Base-by-base conservation (phyloP, 1,140 invertebrate genomes). In the Caerostris darwini region DNA sequence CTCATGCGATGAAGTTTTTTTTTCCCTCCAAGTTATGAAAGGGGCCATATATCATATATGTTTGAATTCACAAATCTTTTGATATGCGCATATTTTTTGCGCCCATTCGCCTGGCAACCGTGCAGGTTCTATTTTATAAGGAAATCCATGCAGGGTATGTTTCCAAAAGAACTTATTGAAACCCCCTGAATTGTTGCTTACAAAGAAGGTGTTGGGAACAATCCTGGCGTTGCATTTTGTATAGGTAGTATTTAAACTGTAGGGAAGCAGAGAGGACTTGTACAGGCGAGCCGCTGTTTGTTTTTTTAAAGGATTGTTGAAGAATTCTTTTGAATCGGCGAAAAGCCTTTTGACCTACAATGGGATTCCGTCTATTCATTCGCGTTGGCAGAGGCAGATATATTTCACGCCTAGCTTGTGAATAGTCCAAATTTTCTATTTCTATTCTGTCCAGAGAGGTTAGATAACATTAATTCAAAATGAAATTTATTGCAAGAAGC, bases 151-250 rank as follows among this genome's bases (percentile, higher is more conserved):
- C n/a, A n/a, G n/a, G n/a, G n/a, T n/a, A n/a, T n/a, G n/a, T n/a
- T n/a, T n/a, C n/a, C n/a, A n/a, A n/a, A n/a, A n/a, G n/a, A 83
- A 83, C 82, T 54, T 14, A 57, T 83, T 17, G 53, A 83, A 83
- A 50, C 69, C 54, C 82, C 14, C 7, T 3, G 82, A 83, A 83
- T 83, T 83, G 82, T 83, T 83, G 82, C 82, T 83, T 83, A 83
- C 56, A 83, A 83, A 83, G 82, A 83, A 83, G 82, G 82, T 83
- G 82, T n/a, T 57, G 82, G 12, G 69, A 77, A 77, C 69, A 77
- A 77, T 77, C 69, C 7, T 4, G 12, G 69, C 34, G 50, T 50
- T 12, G 69, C 34, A 71, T 71, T 71, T 71, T 71, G n/a, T 71
- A 34, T 71, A n/a, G 69, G 69, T 71, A 71, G 69, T 50, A 71